These are phyloP conservation scores for Ceratosolen fusciceps DNA, from an alignment of 1,140 invertebrate species.

Conservation along the genomic window DNA sequence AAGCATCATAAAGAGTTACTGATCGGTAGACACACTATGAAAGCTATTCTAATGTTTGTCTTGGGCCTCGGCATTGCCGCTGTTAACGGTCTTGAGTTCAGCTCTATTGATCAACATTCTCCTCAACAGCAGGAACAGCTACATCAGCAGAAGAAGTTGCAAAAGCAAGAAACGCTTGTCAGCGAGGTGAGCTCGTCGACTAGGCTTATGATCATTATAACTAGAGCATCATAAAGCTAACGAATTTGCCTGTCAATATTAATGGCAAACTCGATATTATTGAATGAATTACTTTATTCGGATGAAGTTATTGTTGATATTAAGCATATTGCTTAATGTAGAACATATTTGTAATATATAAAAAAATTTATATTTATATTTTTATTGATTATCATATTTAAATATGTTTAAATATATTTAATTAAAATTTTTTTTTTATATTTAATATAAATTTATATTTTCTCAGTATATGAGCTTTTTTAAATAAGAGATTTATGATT, in stretches of 20 bases:
- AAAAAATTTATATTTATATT: no score
- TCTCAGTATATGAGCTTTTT: no score
- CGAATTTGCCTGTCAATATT: neutral
- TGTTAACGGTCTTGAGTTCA: neutral
- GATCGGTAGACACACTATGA: neutral
- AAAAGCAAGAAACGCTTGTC: neutral
- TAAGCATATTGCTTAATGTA: neutral
- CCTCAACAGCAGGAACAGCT: neutral
- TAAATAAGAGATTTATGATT: no score
- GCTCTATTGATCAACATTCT: neutral
- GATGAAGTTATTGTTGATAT: neutral
- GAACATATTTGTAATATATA: no score
- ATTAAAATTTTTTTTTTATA: no score
- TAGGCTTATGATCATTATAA: neutral
- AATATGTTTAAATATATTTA: no score
- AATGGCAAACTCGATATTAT: neutral
- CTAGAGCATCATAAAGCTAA: neutral
- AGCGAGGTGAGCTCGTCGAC: neutral
- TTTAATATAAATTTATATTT: no score
- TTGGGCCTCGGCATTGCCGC: slow-evolving; percentile 6
- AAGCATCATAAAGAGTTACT: neutral
- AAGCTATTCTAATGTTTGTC: neutral
- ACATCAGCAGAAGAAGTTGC: neutral
- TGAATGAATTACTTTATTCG: neutral
- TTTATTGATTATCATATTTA: no score